Evolutionary conservation across 2,113 vertebrate species (phyloP).

Genomic region (Alouatta palliata): DNA sequence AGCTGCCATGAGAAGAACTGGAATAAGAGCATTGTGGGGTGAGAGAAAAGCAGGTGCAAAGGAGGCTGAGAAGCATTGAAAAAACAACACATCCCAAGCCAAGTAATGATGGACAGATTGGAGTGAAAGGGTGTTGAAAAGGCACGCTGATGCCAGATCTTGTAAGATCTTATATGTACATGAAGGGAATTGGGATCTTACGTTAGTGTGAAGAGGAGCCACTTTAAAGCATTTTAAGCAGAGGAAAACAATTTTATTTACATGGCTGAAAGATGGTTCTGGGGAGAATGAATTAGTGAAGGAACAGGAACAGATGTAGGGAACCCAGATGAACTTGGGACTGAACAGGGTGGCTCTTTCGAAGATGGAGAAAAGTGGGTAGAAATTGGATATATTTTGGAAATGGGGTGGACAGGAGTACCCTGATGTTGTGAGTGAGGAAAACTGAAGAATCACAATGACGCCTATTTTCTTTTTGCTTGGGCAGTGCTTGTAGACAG

Average conservation of each 20-base stretch:
- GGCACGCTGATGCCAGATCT: not conserved
- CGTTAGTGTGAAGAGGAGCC: not conserved
- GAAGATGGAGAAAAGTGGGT: not conserved
- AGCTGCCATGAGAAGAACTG: not conserved
- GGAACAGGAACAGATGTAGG: not conserved
- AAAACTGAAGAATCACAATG: fast-evolving
- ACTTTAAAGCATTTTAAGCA: not conserved
- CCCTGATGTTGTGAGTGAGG: too few species aligned
- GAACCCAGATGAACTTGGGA: not conserved
- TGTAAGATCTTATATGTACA: not conserved
- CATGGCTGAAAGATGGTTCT: not conserved
- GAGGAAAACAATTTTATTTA: not conserved
- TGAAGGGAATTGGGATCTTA: too few species aligned
- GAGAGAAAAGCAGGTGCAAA: not conserved
- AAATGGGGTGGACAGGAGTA: not conserved
- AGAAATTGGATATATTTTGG: too few species aligned
- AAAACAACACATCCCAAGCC: not conserved
- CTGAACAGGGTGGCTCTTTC: fast-evolving
- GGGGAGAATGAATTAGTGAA: not conserved
- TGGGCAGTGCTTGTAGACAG: not conserved
- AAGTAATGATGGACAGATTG: not conserved
- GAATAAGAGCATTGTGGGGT: not conserved
- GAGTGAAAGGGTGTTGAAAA: fast-evolving
- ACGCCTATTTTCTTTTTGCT: not conserved
- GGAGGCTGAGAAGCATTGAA: not conserved